A percentile compares a stretch with the other conserved stretches of the same genome.
Evolutionary conservation across 2,797 vertebrate species (phyloP).

Genomic region (Periophthalmus magnuspinnatus): DNA sequence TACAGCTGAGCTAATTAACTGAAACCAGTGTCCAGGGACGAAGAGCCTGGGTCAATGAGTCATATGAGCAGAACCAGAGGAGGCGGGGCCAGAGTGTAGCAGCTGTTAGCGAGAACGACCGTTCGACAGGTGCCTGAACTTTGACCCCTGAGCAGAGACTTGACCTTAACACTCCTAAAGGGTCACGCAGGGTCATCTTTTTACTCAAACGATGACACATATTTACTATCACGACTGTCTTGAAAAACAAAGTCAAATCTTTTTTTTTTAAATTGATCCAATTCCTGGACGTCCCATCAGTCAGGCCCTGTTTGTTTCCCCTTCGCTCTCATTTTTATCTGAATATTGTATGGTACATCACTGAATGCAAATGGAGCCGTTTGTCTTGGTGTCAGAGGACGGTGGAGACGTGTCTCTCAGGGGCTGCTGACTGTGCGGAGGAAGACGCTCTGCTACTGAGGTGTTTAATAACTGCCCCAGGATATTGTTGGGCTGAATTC

Average conservation of each 20-base stretch:
- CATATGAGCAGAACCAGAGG: constrained; percentile 16
- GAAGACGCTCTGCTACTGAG: constrained; percentile 26
- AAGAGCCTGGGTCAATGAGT: constrained; percentile 31
- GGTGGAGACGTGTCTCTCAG: constrained; percentile 37
- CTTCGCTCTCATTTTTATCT: constrained; percentile 60
- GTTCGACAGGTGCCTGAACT: constrained; percentile 6
- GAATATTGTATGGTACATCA: constrained; percentile 71
- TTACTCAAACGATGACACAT: constrained; percentile 9
- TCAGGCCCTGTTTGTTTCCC: constrained; percentile 49
- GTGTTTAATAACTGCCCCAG: constrained; percentile 64
- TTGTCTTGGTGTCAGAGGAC: constrained; percentile 64
- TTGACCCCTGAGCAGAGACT: constrained; percentile 11
- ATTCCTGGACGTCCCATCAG: constrained; percentile 45
- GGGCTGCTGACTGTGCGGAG: constrained; percentile 26
- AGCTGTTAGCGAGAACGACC: neutral
- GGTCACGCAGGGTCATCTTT: constrained; percentile 21
- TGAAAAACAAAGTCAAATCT: constrained; percentile 54
- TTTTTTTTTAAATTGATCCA: constrained; percentile 63
- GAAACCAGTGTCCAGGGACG: constrained; percentile 19
- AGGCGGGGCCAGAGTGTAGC: constrained; percentile 13
- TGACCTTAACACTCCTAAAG: constrained; percentile 23
- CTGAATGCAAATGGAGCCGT: constrained; percentile 68
- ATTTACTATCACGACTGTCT: constrained; percentile 23
- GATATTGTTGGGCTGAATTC: constrained; percentile 68
- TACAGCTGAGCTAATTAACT: constrained; percentile 44